These are phyloP conservation scores for Fulmarus glacialis DNA, from an alignment of 2,113 vertebrate genomes.

Conservation along the genomic window DNA sequence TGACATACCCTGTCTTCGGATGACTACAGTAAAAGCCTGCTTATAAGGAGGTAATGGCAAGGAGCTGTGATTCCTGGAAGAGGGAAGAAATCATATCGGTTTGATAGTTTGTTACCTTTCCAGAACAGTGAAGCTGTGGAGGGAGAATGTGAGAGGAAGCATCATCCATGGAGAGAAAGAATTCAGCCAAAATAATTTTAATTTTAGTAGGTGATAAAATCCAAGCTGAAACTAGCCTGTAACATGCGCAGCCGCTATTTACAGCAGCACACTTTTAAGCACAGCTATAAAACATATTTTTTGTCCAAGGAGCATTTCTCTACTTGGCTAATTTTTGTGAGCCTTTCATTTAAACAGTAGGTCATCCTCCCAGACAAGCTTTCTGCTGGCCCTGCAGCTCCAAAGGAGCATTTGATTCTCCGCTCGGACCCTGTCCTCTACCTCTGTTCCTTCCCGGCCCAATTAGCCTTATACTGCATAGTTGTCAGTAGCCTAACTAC, in stretches of 20 bases:
- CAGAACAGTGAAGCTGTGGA: not conserved
- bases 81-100: not conserved
- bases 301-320: constrained; percentile 30
- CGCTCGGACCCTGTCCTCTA: constrained; percentile 55
- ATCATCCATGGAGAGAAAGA: not conserved
- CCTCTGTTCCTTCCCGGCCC: constrained; percentile 70
- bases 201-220: constrained; percentile 62
- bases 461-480: constrained; percentile 74
- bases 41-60: not conserved
- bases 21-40: not conserved
- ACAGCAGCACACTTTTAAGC: constrained; percentile 34
- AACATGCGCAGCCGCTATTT: not conserved
- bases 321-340: constrained; percentile 63
- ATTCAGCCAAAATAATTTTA: constrained; percentile 32
- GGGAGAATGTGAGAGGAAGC: not conserved
- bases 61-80: not conserved
- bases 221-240: constrained; percentile 13
- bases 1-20: not conserved
- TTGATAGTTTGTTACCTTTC: not conserved
- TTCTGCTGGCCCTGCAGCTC: constrained; percentile 55
- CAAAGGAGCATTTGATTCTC: constrained; percentile 62
- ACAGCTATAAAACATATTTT: constrained; percentile 4
- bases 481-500: constrained; percentile 77
- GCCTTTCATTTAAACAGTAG: constrained; percentile 66
- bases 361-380: constrained; percentile 59